Percentiles rank a stretch among this genome's conserved stretches.
phyloP scores from a whole-genome alignment of 1,140 invertebrate genomes.

The Cydia fagiglandana region DNA sequence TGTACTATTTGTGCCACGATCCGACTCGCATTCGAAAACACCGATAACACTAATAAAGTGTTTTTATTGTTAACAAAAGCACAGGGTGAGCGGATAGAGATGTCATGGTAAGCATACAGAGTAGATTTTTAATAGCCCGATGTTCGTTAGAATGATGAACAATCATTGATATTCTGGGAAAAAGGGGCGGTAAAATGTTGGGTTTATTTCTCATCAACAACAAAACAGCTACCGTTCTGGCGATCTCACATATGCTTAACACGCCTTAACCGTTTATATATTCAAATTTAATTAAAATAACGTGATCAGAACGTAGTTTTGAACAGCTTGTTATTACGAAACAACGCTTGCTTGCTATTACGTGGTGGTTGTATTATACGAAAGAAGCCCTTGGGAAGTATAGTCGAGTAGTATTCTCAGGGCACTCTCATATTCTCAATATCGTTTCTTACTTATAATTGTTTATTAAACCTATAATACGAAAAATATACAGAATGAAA shows the following conservation, averaged over 20 bases:
- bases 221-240: conserved; percentile 6
- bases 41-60: conserved; percentile 53
- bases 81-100: conserved; percentile 52
- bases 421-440: no score
- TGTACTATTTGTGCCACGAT: conserved; percentile 49
- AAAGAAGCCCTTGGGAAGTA: background rate
- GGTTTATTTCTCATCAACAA: conserved; percentile 35
- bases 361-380: no score
- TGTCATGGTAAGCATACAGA: conserved; percentile 58
- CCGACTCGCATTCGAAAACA: conserved; percentile 61
- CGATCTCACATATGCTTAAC: conserved; percentile 19
- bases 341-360: no score
- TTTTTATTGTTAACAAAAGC: conserved; percentile 72
- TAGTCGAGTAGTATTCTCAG: background rate
- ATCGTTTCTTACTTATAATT: no score
- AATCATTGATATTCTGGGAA: conserved; percentile 60
- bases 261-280: conserved; percentile 14
- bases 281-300: conserved; percentile 25
- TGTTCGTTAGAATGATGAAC: conserved; percentile 60
- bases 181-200: conserved; percentile 50
- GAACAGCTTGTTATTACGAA: background rate
- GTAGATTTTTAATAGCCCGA: conserved; percentile 71
- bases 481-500: no score
- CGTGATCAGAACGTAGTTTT: conserved; percentile 2
- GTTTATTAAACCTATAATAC: no score